Evolutionary conservation across 2,797 vertebrate genomes (phyloP), one percentile per base, ranked within the genome.

Genomic region (Darevskia mixta): DNA sequence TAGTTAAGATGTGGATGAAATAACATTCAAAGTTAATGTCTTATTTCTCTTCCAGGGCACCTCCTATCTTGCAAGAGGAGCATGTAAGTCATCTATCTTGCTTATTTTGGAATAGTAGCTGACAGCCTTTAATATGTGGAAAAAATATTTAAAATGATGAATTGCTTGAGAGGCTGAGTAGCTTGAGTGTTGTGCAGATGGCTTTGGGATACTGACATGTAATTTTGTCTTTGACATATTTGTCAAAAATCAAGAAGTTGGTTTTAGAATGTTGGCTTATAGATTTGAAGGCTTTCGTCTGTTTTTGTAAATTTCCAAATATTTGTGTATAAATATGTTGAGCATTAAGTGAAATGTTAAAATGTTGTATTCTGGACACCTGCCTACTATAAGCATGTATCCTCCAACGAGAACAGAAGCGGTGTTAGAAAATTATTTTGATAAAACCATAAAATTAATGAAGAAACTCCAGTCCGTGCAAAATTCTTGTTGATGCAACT

Each of bases 41-140:
- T 73, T 79, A 8, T 90, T 81, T 95, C 82, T 90, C 69, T 93
- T 92, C 13, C 8, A 97, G 97, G 92, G 89, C 83, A 20, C 90
- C 27, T 41, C 76, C 92, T 1, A 0, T 3, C 71, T 3, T 13
- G 0, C 79, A 84, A 88, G 94, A 95, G 0, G 93, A 94, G 89
- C 95, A 95, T 94, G 97, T 97, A 92, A 91, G 92, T 87, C 43
- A 49, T 45, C 25, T 1, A 61, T 66, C 75, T 71, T 32, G 18
- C 35, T 87, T 81, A 10, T 5, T 0, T 3, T 78, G 66, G 11
- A 43, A 38, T 18, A 2, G 10, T 3, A 8, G 13, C 8, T 72
- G 43, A 2, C 0, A 3, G 20, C 73, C 79, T 58, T 3, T 71
- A 38, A 38, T 71, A 67, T 18, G 29, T 18, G 1, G 61, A 29